Evolutionary conservation across 2,888 invertebrate species (phyloP).

Genomic region (Drosophila mimica): DNA sequence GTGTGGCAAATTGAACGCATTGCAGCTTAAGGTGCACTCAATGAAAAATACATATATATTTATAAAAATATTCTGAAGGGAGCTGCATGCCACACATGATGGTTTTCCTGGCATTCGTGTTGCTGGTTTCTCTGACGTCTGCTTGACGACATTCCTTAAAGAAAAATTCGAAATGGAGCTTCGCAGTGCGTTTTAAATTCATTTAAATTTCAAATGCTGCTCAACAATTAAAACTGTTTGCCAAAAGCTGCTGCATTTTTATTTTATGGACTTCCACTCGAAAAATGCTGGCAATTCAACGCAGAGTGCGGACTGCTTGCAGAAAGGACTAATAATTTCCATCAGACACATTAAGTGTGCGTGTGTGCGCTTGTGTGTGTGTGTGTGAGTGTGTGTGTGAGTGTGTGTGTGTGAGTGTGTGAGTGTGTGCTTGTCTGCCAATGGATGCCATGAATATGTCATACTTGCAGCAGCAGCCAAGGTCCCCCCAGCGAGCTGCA

Average conservation of each 20-base stretch:
- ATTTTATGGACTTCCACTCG: conserved; percentile 61
- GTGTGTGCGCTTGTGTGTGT: background rate
- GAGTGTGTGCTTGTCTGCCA: conserved; percentile 34
- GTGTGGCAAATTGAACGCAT: background rate
- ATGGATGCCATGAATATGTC: conserved; percentile 70
- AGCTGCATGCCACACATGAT: background rate
- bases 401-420: background rate
- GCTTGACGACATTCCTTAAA: conserved; percentile 30
- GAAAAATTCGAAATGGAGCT: conserved; percentile 45
- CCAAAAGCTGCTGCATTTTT: conserved; percentile 66
- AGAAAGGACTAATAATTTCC: conserved; percentile 59
- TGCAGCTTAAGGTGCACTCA: background rate
- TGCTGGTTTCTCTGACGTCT: conserved; percentile 32
- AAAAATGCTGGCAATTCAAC: conserved; percentile 57
- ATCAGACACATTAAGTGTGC: conserved; percentile 20
- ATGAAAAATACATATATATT: background rate
- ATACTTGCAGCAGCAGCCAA: conserved; percentile 53
- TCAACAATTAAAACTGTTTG: conserved; percentile 69
- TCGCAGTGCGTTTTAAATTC: conserved; percentile 41
- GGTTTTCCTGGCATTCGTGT: too few relatives aligned
- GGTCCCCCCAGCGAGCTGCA: conserved; percentile 40
- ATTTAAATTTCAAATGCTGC: conserved; percentile 63
- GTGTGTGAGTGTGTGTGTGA: conserved; percentile 7
- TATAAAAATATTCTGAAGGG: background rate
- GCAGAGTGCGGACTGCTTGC: conserved; percentile 31